Percentiles rank a stretch among this genome's conserved stretches.
Evolutionary conservation across 2,113 vertebrate genomes (phyloP).

Genomic region (Catharus bicknelli): DNA sequence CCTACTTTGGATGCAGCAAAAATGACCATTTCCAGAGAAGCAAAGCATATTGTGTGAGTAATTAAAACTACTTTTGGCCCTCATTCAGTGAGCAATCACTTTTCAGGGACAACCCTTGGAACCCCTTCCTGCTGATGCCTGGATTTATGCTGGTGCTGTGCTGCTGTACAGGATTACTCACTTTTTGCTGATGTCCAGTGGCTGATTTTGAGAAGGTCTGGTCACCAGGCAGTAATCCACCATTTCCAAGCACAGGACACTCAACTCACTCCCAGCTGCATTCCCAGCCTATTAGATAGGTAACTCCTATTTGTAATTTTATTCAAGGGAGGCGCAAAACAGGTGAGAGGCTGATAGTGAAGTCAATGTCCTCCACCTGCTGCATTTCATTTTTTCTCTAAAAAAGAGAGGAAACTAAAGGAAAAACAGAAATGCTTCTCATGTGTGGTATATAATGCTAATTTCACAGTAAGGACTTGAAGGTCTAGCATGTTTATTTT

Average conservation of each 20-base stretch:
- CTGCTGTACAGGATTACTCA: background rate
- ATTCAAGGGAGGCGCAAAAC: background rate
- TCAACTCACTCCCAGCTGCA: rapidly evolving
- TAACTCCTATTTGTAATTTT: background rate
- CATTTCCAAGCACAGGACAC: background rate
- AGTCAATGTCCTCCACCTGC: background rate
- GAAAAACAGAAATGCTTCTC: background rate
- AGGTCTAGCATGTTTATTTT: background rate
- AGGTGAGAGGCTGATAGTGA: background rate
- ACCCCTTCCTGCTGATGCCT: background rate
- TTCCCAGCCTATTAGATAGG: background rate
- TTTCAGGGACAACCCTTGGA: background rate
- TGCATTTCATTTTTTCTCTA: background rate
- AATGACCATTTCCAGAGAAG: background rate
- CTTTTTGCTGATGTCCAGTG: background rate
- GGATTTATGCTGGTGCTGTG: background rate
- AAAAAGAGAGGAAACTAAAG: background rate
- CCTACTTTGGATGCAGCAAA: background rate
- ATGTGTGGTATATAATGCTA: rapidly evolving
- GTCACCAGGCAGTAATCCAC: background rate
- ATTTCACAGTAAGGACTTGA: background rate
- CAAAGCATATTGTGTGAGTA: background rate
- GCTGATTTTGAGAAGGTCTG: background rate
- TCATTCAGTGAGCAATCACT: background rate
- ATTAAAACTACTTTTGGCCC: background rate